Conservation (phyloP, 2,888 invertebrate species). For the Keiferia lycopersicella region DNA sequence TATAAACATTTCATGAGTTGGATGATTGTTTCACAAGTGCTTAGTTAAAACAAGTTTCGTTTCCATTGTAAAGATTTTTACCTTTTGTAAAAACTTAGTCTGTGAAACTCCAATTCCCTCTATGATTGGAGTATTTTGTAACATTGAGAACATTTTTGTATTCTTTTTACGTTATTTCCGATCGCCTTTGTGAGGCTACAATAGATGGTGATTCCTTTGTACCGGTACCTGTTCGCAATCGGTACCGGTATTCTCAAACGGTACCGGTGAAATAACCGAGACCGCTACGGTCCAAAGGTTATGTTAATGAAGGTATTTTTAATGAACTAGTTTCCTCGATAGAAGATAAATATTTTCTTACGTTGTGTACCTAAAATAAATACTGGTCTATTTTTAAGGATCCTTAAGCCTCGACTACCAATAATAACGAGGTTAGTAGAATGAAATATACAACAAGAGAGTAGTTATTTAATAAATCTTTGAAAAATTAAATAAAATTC, state of each 20-base stretch:
- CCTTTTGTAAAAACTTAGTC: not conserved
- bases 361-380: too few species aligned
- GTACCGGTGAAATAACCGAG: slow-evolving; percentile 6
- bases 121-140: slow-evolving; percentile 9
- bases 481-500: too few species aligned
- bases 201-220: slow-evolving; percentile 13
- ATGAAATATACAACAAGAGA: too few species aligned
- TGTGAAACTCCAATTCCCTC: not conserved
- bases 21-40: not conserved
- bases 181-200: slow-evolving; percentile 9
- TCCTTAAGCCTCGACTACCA: too few species aligned
- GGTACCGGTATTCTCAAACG: slow-evolving; percentile 6
- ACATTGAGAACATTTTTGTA: slow-evolving; percentile 5
- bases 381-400: too few species aligned
- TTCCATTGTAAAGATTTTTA: not conserved
- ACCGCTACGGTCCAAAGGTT: not conserved
- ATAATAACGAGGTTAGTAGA: too few species aligned
- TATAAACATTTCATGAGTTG: too few species aligned
- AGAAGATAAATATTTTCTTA: not conserved
- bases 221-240: not conserved
- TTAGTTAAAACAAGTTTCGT: not conserved
- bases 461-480: too few species aligned
- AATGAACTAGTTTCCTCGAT: slow-evolving; percentile 2
- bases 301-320: slow-evolving; percentile 3
- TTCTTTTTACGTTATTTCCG: slow-evolving; percentile 14